Evolutionary conservation across 2,888 invertebrate species (phyloP).

Genomic region (Dasypolia templi): DNA sequence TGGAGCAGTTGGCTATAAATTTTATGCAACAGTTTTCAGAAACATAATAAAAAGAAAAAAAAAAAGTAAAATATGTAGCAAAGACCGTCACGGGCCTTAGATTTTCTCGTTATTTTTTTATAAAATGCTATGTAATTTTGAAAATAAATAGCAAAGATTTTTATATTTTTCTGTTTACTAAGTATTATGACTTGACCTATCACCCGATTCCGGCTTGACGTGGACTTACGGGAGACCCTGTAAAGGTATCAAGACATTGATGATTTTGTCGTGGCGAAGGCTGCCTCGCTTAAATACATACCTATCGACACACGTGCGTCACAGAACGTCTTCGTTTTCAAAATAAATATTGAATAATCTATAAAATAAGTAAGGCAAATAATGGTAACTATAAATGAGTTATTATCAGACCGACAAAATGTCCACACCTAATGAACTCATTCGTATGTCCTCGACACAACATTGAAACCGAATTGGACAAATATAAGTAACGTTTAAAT

Average conservation of each 20-base stretch:
- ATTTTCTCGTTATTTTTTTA: too few relatives aligned
- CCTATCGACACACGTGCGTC: neutral
- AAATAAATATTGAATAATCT: constrained; percentile 13
- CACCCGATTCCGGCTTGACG: too few relatives aligned
- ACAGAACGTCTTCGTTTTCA: neutral
- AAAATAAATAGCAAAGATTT: too few relatives aligned
- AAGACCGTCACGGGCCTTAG: too few relatives aligned
- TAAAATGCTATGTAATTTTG: too few relatives aligned
- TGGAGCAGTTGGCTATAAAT: too few relatives aligned
- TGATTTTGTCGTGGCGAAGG: neutral
- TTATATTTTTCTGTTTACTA: too few relatives aligned
- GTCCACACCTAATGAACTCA: constrained; percentile 29
- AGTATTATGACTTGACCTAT: too few relatives aligned
- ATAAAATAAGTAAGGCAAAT: neutral
- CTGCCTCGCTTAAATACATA: constrained; percentile 6
- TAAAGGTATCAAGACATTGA: neutral
- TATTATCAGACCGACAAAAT: constrained; percentile 28
- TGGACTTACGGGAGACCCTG: too few relatives aligned
- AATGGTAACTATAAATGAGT: constrained; percentile 10
- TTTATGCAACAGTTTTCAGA: too few relatives aligned
- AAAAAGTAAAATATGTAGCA: too few relatives aligned
- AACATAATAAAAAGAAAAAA: too few relatives aligned
- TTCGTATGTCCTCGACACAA: constrained; percentile 54
- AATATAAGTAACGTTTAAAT: constrained; percentile 55
- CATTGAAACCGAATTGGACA: constrained; percentile 55